Conservation (phyloP, 2,888 invertebrate species). For the Plusia festucae region DNA sequence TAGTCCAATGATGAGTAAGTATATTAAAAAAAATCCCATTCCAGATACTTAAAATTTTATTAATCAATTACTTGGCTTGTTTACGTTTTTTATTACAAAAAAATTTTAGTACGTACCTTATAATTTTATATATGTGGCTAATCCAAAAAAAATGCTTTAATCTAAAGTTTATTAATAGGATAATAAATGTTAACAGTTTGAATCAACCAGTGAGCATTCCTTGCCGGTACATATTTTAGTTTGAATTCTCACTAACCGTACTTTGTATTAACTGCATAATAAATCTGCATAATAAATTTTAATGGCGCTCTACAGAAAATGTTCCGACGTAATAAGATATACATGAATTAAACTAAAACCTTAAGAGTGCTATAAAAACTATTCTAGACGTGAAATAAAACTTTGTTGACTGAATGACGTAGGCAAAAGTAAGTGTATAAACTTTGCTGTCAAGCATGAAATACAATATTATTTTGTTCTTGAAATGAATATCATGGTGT, state of each 20-base stretch:
- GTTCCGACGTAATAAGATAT: neutral
- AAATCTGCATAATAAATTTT: constrained; percentile 35
- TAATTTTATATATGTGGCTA: neutral
- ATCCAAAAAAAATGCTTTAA: neutral
- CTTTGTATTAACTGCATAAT: constrained; percentile 23
- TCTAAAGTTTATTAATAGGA: constrained; percentile 10
- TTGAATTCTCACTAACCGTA: constrained; percentile 36
- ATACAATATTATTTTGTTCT: neutral
- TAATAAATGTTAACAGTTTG: constrained; percentile 26
- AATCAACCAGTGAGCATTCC: constrained; percentile 31
- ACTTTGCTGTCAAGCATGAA: too few species aligned
- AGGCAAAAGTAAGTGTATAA: neutral
- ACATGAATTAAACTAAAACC: neutral
- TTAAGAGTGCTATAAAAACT: neutral
- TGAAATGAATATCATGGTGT: too few species aligned
- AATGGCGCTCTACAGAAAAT: constrained; percentile 2
- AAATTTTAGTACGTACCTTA: too few species aligned
- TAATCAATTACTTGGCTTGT: too few species aligned
- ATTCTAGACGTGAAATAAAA: neutral
- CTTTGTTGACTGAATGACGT: neutral
- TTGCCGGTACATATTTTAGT: constrained; percentile 18
- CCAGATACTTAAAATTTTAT: too few species aligned
- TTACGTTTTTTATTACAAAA: too few species aligned
- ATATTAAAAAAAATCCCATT: neutral
- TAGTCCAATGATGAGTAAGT: too few species aligned